phyloP scores from a whole-genome alignment of 2,113 vertebrate genomes.

The Pan paniscus region DNA sequence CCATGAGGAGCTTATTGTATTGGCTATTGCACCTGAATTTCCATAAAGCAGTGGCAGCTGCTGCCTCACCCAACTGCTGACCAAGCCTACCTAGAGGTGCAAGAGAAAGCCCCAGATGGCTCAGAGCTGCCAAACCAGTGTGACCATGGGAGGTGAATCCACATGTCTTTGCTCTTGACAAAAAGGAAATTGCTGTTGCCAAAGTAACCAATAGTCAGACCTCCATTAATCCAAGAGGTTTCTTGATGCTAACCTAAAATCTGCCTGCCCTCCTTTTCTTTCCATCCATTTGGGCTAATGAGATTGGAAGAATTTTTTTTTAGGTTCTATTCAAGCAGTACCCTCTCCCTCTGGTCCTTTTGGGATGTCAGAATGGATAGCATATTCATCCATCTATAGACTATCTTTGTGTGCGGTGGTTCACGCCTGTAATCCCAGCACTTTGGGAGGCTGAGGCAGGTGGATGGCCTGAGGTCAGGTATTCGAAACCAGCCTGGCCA shows the following conservation, averaged over 20 bases:
- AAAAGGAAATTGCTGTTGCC: background rate
- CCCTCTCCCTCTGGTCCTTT: background rate
- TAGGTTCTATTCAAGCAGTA: background rate
- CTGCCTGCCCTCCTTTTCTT: constrained; percentile 42
- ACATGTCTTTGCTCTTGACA: background rate
- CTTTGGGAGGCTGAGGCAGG: too few species aligned
- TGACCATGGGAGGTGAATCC: background rate
- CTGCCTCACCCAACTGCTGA: background rate
- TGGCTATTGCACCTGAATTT: background rate
- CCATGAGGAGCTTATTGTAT: background rate
- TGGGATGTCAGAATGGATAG: background rate
- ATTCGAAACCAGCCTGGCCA: too few species aligned
- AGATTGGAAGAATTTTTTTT: constrained; percentile 33
- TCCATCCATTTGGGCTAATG: constrained; percentile 64
- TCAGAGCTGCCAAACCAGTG: background rate
- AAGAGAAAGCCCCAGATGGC: too few species aligned
- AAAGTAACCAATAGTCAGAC: background rate
- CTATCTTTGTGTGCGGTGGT: background rate
- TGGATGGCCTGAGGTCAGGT: too few species aligned
- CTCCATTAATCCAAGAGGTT: background rate
- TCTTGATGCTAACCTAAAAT: background rate
- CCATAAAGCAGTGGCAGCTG: background rate
- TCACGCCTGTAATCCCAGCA: too few species aligned
- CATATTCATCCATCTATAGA: background rate
- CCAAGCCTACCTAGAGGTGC: background rate